A percentile compares a stretch with the other conserved stretches of the same genome.
These are phyloP conservation scores for Pharmacophagus antenor DNA, from an alignment of 2,888 invertebrate species.

Conservation along the genomic window DNA sequence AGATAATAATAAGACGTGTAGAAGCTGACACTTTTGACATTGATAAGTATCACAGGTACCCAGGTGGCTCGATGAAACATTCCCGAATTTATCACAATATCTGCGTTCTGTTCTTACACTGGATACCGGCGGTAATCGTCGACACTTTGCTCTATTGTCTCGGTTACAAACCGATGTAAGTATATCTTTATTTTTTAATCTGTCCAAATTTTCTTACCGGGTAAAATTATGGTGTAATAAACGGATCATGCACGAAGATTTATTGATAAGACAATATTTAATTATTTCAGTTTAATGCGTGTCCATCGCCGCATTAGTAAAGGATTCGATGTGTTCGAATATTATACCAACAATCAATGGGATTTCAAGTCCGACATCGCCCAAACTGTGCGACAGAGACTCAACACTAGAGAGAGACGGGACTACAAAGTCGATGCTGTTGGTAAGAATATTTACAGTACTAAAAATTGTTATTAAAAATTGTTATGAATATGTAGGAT, in stretches of 20 bases:
- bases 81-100: constrained; percentile 88
- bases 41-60: constrained; percentile 76
- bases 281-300: constrained; percentile 85
- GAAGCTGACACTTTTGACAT: neutral
- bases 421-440: constrained; percentile 86
- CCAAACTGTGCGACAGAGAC: constrained; percentile 73
- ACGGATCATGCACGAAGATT: too few relatives aligned
- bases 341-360: constrained; percentile 96
- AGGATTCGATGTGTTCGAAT: constrained; percentile 94
- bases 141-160: constrained; percentile 89
- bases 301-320: constrained; percentile 91
- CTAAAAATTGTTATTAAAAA: neutral
- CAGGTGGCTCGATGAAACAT: constrained; percentile 93
- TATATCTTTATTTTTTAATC: too few relatives aligned
- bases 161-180: constrained; percentile 94
- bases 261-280: too few relatives aligned
- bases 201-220: too few relatives aligned
- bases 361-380: constrained; percentile 88
- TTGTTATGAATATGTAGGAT: neutral
- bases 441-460: constrained; percentile 51
- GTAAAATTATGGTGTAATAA: too few relatives aligned
- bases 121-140: constrained; percentile 92
- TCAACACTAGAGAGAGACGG: constrained; percentile 84
- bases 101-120: constrained; percentile 92
- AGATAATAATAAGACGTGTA: too few relatives aligned